Base-by-base conservation (phyloP, 2,113 vertebrate species). In the Bungarus multicinctus region DNA sequence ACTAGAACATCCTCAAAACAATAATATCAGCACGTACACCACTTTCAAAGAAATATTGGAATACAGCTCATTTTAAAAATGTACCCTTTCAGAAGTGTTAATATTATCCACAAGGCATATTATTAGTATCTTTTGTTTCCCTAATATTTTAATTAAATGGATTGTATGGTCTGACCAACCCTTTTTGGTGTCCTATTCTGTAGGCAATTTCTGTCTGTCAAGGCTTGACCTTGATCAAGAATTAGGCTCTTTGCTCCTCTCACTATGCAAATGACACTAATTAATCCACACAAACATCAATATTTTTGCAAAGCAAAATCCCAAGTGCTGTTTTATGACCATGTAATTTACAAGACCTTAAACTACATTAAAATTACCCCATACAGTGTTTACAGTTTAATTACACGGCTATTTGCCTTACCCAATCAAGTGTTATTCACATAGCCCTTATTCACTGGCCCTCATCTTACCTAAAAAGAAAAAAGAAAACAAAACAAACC, bases 281-380 rank as follows among this genome's bases (percentile, higher is more conserved):
- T 97, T 97, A 97, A 97, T 97, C 96, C 95, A 95, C 9, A 57
- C 95, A 98, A 97, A 97, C 94, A 96, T 95, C 93, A 96, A 94
- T 97, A 97, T 97, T 98, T 98, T 97, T 95, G 96, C 95, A 97
- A 97, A 96, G 95, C 96, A 91, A 91, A 95, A 97, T 43, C 58
- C 90, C 86, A 91, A 96, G 91, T 95, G 96, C 95, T 96, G 93
- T 64, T 93, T 96, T 96, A 93, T 96, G 96, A 95, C 95, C 95
- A 95, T 94, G 94, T 97, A 96, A 97, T 97, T 97, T 96, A 96
- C 96, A 96, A 97, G 96, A 95, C 91, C 87, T 97, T 96, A 97
- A 96, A 97, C 96, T 97, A 95, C 94, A 96, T 96, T 97, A 97
- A 97, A 97, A 97, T 96, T 94, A 96, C 95, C 95, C 96, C 95